phyloP scores from a whole-genome alignment of 2,888 invertebrate genomes.

The Pseudococcus viburni region DNA sequence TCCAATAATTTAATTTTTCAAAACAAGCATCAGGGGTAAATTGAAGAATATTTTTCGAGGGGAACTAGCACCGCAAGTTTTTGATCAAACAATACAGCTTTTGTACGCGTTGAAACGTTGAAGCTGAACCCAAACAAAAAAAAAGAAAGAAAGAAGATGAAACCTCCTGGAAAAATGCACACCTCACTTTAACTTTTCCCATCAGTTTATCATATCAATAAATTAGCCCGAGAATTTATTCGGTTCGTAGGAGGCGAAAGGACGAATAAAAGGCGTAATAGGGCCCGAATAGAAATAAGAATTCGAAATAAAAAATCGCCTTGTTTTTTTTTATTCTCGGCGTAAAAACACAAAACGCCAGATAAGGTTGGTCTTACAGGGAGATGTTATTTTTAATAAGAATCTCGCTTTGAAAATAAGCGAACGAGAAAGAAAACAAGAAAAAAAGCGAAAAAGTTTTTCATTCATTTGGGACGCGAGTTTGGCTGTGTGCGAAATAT shows the following conservation, averaged over 20 bases:
- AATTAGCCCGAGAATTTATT: neutral
- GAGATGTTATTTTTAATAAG: slow-evolving; percentile 29
- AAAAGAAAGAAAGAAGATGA: neutral
- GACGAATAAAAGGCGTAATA: neutral
- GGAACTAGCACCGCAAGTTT: too few species aligned
- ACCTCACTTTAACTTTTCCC: neutral
- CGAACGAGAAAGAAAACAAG: neutral
- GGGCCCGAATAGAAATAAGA: neutral
- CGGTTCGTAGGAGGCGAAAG: neutral
- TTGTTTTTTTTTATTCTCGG: neutral
- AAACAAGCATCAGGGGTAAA: too few species aligned
- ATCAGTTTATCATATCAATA: neutral
- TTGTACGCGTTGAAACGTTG: too few species aligned
- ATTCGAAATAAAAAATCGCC: slow-evolving; percentile 1
- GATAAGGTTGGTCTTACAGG: neutral
- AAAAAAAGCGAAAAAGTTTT: neutral
- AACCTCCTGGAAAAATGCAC: neutral
- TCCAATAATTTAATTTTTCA: too few species aligned
- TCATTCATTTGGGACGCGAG: neutral
- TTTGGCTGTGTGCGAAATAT: neutral
- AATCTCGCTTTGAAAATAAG: neutral
- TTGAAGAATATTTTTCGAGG: too few species aligned
- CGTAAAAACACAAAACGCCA: neutral
- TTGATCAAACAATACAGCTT: too few species aligned
- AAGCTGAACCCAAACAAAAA: too few species aligned